A percentile compares a stretch with the other conserved stretches of the same genome.
Evolutionary conservation across 2,888 invertebrate species (phyloP).

Genomic region (Lymantria dispar): DNA sequence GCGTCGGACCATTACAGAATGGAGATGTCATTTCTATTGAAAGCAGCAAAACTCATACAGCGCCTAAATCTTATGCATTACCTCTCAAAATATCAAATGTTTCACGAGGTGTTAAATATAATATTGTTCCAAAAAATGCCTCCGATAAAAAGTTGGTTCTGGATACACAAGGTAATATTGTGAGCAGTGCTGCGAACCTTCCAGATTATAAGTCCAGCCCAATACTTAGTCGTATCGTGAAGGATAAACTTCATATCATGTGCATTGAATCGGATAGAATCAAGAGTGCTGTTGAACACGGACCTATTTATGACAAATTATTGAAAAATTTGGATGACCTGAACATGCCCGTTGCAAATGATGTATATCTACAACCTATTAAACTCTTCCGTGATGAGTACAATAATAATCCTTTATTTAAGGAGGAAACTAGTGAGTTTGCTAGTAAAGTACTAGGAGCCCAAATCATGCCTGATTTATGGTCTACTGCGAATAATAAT

Average conservation of each 20-base stretch:
- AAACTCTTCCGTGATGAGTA: slow-evolving; percentile 80
- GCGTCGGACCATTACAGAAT: slow-evolving; percentile 81
- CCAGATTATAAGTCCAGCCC: slow-evolving; percentile 75
- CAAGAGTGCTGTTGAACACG: slow-evolving; percentile 83
- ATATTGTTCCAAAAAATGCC: slow-evolving; percentile 74
- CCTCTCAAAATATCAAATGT: slow-evolving; percentile 76
- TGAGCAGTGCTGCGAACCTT: slow-evolving; percentile 74
- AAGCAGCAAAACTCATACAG: slow-evolving; percentile 63
- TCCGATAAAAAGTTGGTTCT: slow-evolving; percentile 76
- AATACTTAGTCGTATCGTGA: slow-evolving; percentile 70
- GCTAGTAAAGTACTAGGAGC: slow-evolving; percentile 71
- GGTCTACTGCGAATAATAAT: slow-evolving; percentile 69
- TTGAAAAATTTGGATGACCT: slow-evolving; percentile 78
- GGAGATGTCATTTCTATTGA: slow-evolving; percentile 72
- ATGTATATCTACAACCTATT: slow-evolving; percentile 80
- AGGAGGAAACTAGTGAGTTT: slow-evolving; percentile 79
- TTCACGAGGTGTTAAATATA: slow-evolving; percentile 73
- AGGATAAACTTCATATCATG: slow-evolving; percentile 78
- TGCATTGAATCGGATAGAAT: slow-evolving; percentile 81
- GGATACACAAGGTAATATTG: slow-evolving; percentile 73
- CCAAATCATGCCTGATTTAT: slow-evolving; percentile 70
- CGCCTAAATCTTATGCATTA: slow-evolving; percentile 72
- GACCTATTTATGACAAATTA: slow-evolving; percentile 82
- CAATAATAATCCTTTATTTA: slow-evolving; percentile 77
- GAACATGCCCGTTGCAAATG: slow-evolving; percentile 75